Evolutionary conservation across 2,888 invertebrate genomes (phyloP).

Genomic region (Meiosimyza decipiens): DNA sequence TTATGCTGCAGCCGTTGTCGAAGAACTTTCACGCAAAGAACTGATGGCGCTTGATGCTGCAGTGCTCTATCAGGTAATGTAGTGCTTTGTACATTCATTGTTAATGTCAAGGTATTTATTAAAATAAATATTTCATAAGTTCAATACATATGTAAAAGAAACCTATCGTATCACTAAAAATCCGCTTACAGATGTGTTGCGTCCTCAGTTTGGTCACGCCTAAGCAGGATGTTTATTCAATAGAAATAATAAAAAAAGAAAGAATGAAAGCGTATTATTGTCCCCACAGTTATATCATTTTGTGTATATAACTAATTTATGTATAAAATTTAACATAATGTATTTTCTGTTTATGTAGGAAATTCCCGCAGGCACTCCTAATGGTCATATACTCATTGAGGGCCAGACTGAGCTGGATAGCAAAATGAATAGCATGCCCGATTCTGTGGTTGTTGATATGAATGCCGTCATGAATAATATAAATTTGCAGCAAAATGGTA

Average conservation of each 20-base stretch:
- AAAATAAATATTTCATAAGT: too few relatives aligned
- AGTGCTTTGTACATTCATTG: background rate
- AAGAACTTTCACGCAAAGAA: constrained; percentile 84
- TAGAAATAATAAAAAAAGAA: constrained; percentile 21
- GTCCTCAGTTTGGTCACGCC: constrained; percentile 4
- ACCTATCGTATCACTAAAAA: constrained; percentile 46
- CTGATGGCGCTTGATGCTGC: constrained; percentile 81
- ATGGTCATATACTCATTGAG: constrained; percentile 68
- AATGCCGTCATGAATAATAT: constrained; percentile 64
- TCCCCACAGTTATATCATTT: background rate
- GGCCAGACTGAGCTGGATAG: constrained; percentile 69
- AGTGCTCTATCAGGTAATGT: constrained; percentile 69
- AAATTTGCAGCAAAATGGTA: constrained; percentile 52
- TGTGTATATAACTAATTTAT: background rate
- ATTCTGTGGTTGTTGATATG: constrained; percentile 73
- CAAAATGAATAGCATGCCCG: constrained; percentile 68
- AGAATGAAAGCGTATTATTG: constrained; percentile 30
- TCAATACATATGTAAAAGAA: background rate
- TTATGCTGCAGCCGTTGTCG: constrained; percentile 87
- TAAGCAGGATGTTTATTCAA: constrained; percentile 24
- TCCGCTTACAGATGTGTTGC: constrained; percentile 49
- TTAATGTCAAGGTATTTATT: background rate
- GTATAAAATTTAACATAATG: constrained; percentile 21
- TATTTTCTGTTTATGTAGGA: constrained; percentile 59
- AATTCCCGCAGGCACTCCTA: constrained; percentile 65